phyloP scores from a whole-genome alignment of 1,140 invertebrate species.

The Homalodisca vitripennis region DNA sequence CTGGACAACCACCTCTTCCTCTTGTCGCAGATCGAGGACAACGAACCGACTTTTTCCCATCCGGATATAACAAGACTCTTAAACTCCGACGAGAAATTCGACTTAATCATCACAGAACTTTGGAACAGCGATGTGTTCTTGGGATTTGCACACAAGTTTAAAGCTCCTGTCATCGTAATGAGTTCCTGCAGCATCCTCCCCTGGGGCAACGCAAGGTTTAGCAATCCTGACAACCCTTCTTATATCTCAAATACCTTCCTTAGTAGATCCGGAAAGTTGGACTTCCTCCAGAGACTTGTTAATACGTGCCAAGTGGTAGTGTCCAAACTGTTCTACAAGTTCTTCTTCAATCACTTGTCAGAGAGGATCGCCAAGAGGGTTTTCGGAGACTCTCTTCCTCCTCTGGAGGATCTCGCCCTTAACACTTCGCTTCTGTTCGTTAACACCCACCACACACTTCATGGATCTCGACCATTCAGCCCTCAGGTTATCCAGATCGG shows the following conservation, averaged over 20 bases:
- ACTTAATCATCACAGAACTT: slow-evolving; percentile 38
- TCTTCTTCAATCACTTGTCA: slow-evolving; percentile 14
- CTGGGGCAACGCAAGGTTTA: slow-evolving; percentile 55
- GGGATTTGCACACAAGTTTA: slow-evolving; percentile 43
- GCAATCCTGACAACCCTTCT: slow-evolving; percentile 36
- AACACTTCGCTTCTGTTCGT: slow-evolving; percentile 62
- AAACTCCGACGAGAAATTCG: slow-evolving; percentile 33
- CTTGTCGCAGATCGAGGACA: not conserved
- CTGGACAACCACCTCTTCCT: not conserved
- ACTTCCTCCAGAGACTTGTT: slow-evolving; percentile 35
- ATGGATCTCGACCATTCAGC: slow-evolving; percentile 56
- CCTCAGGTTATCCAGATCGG: slow-evolving; percentile 65
- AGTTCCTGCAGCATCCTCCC: slow-evolving; percentile 57
- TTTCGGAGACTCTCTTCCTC: slow-evolving; percentile 44
- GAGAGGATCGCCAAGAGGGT: slow-evolving; percentile 34
- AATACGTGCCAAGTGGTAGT: slow-evolving; percentile 26
- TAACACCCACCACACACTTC: slow-evolving; percentile 62
- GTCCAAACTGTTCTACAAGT: slow-evolving; percentile 9
- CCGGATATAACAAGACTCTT: slow-evolving; percentile 28
- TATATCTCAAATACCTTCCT: slow-evolving; percentile 37
- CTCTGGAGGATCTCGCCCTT: slow-evolving; percentile 53
- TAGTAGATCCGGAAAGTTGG: slow-evolving; percentile 30
- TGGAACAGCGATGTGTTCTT: slow-evolving; percentile 38
- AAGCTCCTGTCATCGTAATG: slow-evolving; percentile 56
- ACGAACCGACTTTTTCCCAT: not conserved